Evolutionary conservation across 2,888 invertebrate genomes (phyloP).

Genomic region (Drosophila prostipennis): DNA sequence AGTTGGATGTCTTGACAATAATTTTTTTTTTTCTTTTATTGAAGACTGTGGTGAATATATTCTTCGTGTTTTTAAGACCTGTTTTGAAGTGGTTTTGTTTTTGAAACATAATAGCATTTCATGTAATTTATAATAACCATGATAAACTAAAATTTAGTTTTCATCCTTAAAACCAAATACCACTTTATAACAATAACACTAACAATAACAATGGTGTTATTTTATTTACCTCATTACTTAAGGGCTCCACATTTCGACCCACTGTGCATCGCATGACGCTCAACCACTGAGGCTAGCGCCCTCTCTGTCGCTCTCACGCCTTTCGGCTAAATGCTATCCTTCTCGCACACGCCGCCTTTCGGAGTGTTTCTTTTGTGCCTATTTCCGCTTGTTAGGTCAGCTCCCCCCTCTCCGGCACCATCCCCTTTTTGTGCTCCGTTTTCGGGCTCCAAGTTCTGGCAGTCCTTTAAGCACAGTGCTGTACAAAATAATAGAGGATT

Average conservation of each 20-base stretch:
- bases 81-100: too few species aligned
- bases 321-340: slow-evolving; percentile 13
- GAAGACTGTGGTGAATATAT: too few species aligned
- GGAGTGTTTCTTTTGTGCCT: slow-evolving; percentile 51
- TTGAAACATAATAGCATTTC: not conserved
- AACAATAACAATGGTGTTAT: too few species aligned
- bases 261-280: slow-evolving; percentile 18
- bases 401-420: slow-evolving; percentile 16
- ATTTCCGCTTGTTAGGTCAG: slow-evolving; percentile 53
- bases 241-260: not conserved
- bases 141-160: too few species aligned
- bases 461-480: slow-evolving; percentile 57
- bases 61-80: too few species aligned
- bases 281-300: slow-evolving; percentile 32
- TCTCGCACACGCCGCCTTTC: slow-evolving; percentile 28
- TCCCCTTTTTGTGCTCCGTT: slow-evolving; percentile 13
- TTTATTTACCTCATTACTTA: too few species aligned
- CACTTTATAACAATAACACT: too few species aligned
- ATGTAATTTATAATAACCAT: not conserved
- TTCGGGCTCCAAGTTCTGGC: slow-evolving; percentile 64
- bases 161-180: too few species aligned
- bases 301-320: slow-evolving; percentile 15
- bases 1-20: not conserved
- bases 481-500: not conserved
- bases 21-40: too few species aligned